Percentiles rank a stretch among this genome's conserved stretches.
These are phyloP conservation scores for Trichopria drosophilae DNA, from an alignment of 2,888 invertebrate genomes.

Conservation along the genomic window DNA sequence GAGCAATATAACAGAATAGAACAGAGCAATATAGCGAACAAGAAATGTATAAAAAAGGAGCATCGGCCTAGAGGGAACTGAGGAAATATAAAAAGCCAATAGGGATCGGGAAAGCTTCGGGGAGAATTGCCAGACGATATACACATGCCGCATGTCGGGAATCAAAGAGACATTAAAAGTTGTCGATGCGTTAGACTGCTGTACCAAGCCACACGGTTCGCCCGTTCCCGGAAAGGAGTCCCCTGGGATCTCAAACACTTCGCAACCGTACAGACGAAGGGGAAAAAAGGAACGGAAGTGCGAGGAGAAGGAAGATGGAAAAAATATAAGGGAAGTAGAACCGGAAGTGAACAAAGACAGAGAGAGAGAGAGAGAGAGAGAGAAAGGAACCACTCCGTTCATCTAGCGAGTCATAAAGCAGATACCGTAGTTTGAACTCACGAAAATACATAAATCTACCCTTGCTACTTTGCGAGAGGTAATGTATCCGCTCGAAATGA, in stretches of 20 bases:
- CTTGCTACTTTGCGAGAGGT: conserved; percentile 31
- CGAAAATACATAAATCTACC: conserved; percentile 35
- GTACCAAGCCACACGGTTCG: conserved; percentile 30
- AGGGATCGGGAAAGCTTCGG: no score
- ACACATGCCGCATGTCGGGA: conserved; percentile 30
- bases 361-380: conserved; percentile 16
- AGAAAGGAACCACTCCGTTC: conserved; percentile 49
- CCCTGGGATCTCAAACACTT: conserved; percentile 42
- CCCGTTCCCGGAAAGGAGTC: conserved; percentile 47
- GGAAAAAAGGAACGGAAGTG: neutral
- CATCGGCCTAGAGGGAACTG: no score
- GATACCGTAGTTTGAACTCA: conserved; percentile 41
- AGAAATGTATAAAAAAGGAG: no score
- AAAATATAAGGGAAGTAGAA: conserved; percentile 3
- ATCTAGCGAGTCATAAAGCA: conserved; percentile 55
- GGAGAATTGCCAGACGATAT: no score
- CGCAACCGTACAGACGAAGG: conserved; percentile 5
- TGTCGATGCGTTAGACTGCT: conserved; percentile 47
- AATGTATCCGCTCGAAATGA: conserved; percentile 37
- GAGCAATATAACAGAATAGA: no score
- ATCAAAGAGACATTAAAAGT: conserved; percentile 50
- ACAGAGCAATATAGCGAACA: no score
- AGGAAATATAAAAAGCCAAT: no score
- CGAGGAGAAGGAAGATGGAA: no score
- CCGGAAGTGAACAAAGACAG: conserved; percentile 30